Evolutionary conservation across 2,888 invertebrate species (phyloP), one percentile per base, ranked within the genome.

Genomic region (Andrena haemorrhoa): DNA sequence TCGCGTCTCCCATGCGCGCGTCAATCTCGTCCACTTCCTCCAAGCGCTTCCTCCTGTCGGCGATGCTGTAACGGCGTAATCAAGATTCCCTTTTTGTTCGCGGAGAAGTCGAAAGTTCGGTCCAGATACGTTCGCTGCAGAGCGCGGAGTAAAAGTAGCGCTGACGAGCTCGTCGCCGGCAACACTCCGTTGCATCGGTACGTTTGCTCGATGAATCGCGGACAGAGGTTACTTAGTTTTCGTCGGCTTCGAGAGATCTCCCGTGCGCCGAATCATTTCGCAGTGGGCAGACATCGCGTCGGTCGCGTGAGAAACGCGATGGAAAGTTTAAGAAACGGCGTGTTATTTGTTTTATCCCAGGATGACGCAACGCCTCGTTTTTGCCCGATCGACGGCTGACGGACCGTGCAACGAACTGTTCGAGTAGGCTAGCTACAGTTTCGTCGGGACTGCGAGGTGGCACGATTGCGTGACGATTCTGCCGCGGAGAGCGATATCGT

Each of bases 101-200:
- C 53, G n/a, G n/a, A 2, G 31, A 65, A 47, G 41, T 74, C 41
- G 73, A 74, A 74, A 41, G 56, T 66, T 58, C 23, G 10, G 31
- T 16, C 16, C 23, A 47, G n/a, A 66, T n/a, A 41, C 6, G 29
- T 0, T 12, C 41, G 10, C 4, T 12, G 20, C 29, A 53, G 65
- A 41, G 23, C 23, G 23, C 20, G 23, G 26, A 56, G 65, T 65
- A 73, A 65, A 73, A 65, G 65, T 31, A 35, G 20, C 8, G 29
- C 12, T 5, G 64, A 23, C 68, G 60, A 16, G 47, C 49, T 10
- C 16, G 58, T 29, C 8, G 10, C 0, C 3, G 47, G 20, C n/a
- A 6, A 47, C 33, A 12, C n/a, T 53, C 2, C 4, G 35, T 12
- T 51, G 10, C 51, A 35, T 60, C 35, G n/a, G 26, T 26, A 4